phyloP scores from a whole-genome alignment of 1,140 invertebrate genomes.

The Ericerus pela region DNA sequence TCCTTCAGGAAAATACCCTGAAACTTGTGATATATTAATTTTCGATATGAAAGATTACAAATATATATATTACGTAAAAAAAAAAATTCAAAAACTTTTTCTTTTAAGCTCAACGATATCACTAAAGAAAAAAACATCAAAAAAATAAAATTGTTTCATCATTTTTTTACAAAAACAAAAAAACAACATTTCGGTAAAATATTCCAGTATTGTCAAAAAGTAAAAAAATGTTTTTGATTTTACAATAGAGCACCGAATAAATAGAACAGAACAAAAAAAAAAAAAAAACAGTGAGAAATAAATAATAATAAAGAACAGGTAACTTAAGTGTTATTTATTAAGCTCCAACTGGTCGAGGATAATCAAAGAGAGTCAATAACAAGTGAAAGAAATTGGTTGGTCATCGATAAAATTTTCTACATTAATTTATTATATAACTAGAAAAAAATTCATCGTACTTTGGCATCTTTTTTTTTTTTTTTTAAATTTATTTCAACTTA shows the following conservation, averaged over 20 bases:
- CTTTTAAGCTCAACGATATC: not conserved
- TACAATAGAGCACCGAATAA: not conserved
- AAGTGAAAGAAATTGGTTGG: not conserved
- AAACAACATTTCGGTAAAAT: not conserved
- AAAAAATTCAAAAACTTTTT: not conserved
- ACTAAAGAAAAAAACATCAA: not conserved
- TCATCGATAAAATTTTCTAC: not conserved
- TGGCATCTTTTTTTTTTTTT: not conserved
- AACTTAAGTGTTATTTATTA: constrained; percentile 1
- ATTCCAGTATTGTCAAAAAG: not conserved
- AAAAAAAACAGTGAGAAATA: too few relatives aligned
- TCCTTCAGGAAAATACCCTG: not conserved
- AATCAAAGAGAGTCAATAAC: not conserved
- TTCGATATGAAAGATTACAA: not conserved
- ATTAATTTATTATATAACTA: not conserved
- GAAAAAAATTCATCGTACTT: not conserved
- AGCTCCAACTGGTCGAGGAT: not conserved
- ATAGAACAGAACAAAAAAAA: too few relatives aligned
- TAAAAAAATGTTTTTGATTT: not conserved
- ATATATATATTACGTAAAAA: not conserved
- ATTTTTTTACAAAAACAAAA: not conserved
- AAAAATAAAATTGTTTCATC: not conserved
- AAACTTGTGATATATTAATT: not conserved
- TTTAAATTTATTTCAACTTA: not conserved
- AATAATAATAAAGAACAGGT: too few relatives aligned